Percentiles rank a stretch among this genome's conserved stretches.
Evolutionary conservation across 2,888 invertebrate genomes (phyloP).

Genomic region (Hypercompe scribonia): DNA sequence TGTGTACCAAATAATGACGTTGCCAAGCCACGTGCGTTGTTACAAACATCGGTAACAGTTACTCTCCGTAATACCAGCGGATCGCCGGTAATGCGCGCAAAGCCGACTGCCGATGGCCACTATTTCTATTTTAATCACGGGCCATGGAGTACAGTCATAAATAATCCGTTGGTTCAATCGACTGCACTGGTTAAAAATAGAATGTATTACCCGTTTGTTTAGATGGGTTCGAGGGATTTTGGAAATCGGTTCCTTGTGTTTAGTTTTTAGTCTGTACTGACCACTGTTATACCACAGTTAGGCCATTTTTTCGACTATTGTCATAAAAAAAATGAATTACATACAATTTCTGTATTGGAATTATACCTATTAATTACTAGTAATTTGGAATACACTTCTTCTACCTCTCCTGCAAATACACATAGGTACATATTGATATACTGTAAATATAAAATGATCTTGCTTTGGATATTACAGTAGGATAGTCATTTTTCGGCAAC

Average conservation of each 20-base stretch:
- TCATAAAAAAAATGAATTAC: too few species aligned
- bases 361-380: too few species aligned
- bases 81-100: constrained; percentile 52
- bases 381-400: too few species aligned
- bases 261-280: neutral
- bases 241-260: constrained; percentile 1
- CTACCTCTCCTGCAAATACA: too few species aligned
- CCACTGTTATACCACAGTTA: neutral
- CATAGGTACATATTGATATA: too few species aligned
- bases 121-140: constrained; percentile 71
- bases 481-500: too few species aligned
- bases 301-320: neutral
- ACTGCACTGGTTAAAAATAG: constrained; percentile 59
- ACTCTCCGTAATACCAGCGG: constrained; percentile 21
- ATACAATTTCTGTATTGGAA: too few species aligned
- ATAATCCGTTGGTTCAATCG: constrained; percentile 71
- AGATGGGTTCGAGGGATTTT: constrained; percentile 9
- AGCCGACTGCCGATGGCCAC: constrained; percentile 54
- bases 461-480: too few species aligned
- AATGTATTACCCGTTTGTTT: constrained; percentile 22
- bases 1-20: constrained; percentile 15
- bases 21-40: constrained; percentile 18
- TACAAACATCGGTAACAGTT: constrained; percentile 21
- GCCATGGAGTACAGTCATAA: constrained; percentile 66
- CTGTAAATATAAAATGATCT: too few species aligned